A percentile compares a stretch with the other conserved stretches of the same genome.
phyloP scores from a whole-genome alignment of 35 echinoderm and acorn worm species.

The Apostichopus japonicus region DNA sequence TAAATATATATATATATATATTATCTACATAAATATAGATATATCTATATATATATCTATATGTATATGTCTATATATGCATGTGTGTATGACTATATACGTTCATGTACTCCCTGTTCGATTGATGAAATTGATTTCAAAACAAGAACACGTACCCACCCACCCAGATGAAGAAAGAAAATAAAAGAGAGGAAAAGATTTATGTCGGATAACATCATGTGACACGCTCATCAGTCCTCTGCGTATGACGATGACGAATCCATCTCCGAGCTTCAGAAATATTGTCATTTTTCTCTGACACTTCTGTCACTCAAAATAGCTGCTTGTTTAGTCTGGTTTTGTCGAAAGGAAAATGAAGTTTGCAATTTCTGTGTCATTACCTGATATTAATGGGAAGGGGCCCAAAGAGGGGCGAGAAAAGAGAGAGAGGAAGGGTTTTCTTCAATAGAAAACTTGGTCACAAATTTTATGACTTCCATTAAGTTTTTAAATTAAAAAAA shows the following conservation, averaged over 20 bases:
- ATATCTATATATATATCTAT: too few relatives aligned
- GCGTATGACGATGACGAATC: neutral
- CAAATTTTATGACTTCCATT: constrained; percentile 47
- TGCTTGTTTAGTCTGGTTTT: constrained; percentile 33
- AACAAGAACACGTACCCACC: constrained; percentile 2
- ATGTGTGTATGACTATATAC: too few relatives aligned
- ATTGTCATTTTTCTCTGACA: constrained; percentile 43
- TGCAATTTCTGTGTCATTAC: constrained; percentile 46
- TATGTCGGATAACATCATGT: constrained; percentile 15
- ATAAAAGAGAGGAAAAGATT: constrained; percentile 1
- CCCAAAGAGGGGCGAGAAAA: neutral
- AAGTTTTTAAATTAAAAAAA: constrained; percentile 38
- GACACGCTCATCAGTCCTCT: neutral
- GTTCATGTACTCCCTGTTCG: neutral
- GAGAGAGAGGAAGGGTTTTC: neutral
- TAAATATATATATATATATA: too few relatives aligned
- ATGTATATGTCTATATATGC: too few relatives aligned
- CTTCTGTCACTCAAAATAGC: constrained; percentile 33
- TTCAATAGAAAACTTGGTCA: constrained; percentile 17
- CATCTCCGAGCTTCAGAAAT: neutral
- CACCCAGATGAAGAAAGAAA: neutral
- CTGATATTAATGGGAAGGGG: constrained; percentile 50
- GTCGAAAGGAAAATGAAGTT: neutral
- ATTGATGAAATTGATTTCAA: constrained; percentile 36
- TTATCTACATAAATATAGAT: too few relatives aligned